A percentile compares a stretch with the other conserved stretches of the same genome.
phyloP scores from a whole-genome alignment of 2,888 invertebrate species.

The Pycnomerus fuliginosus region DNA sequence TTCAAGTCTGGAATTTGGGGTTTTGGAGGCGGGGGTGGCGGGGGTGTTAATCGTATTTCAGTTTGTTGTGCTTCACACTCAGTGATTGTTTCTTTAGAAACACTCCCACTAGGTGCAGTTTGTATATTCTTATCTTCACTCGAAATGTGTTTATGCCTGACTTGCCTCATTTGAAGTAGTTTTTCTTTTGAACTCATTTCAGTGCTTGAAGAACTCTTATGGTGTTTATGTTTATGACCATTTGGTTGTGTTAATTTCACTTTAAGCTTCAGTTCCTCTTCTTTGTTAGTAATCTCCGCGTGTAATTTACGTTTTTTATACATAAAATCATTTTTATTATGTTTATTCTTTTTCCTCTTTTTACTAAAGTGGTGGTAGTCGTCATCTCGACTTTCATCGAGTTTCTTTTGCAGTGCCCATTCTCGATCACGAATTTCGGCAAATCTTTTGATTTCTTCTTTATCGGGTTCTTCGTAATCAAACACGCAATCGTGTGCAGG shows the following conservation, averaged over 20 bases:
- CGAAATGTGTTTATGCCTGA: slow-evolving; percentile 47
- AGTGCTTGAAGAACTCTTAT: slow-evolving; percentile 32
- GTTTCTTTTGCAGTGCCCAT: slow-evolving; percentile 50
- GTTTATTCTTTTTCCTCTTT: slow-evolving; percentile 59
- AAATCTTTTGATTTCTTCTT: slow-evolving; percentile 51
- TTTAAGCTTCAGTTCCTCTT: slow-evolving; percentile 56
- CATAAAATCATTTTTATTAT: slow-evolving; percentile 55
- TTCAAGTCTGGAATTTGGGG: too few relatives aligned
- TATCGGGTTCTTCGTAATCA: slow-evolving; percentile 50
- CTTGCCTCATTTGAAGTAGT: slow-evolving; percentile 51
- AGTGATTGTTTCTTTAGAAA: slow-evolving; percentile 28
- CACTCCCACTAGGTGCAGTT: slow-evolving; percentile 26
- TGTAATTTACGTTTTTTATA: slow-evolving; percentile 58
- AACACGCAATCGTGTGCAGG: slow-evolving; percentile 41
- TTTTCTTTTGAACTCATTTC: slow-evolving; percentile 48
- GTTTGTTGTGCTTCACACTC: slow-evolving; percentile 25
- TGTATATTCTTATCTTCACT: slow-evolving; percentile 43
- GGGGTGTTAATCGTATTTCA: too few relatives aligned
- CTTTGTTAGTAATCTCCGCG: slow-evolving; percentile 57
- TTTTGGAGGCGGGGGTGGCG: slow-evolving; percentile 1
- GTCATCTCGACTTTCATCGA: slow-evolving; percentile 38
- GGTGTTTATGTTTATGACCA: slow-evolving; percentile 52
- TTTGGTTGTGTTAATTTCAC: slow-evolving; percentile 55
- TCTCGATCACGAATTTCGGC: slow-evolving; percentile 51
- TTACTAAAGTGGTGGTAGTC: slow-evolving; percentile 50